Evolutionary conservation across 2,888 invertebrate species (phyloP), one percentile per base, ranked within the genome.

Genomic region (Chrysotoxum bicinctum): DNA sequence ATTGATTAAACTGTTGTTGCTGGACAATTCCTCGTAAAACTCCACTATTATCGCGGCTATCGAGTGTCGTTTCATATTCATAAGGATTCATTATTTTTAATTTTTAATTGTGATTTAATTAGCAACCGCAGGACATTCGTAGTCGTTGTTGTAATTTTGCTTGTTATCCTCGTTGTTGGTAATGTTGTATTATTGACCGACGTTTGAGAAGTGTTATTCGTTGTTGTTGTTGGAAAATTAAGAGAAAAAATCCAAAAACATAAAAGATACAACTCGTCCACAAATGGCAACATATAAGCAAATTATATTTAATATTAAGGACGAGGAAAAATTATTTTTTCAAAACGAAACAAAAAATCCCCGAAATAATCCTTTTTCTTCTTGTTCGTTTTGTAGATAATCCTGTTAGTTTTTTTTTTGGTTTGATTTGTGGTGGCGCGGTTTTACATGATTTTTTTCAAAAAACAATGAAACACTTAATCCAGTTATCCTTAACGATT

Each of bases 1-100:
- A 87, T 64, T 87, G 89, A 35, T 32, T 66, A 66, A 48, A 66
- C 37, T 88, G 88, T 43, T 88, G 90, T 87, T 88, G 89, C 32
- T 76, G 82, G 89, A 91, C 81, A 89, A 88, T 88, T 90, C 89
- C 89, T 78, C 88, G 88, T 75, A 89, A 80, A 77, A 89, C 88
- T 83, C 89, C 89, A 87, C 89, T 89, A 80, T 89, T 90, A 88
- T 92, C 92, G 86, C 92, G 91, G 89, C 92, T 92, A 88, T 92
- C 92, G 88, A 91, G 90, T 88, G 92, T 91, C 68, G 92, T 91
- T 89, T 92, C 92, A 89, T 92, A 92, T 89, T 92, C 92, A 90
- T 92, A 92, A 87, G 92, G 91, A 91, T 91, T 92, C 92, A 92
- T 92, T 87, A 74, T 87, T 76, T 79, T 68, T 66, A 62, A 70